These are phyloP conservation scores for Stercorarius parasiticus DNA, from an alignment of 2,113 vertebrate genomes.

Conservation along the genomic window DNA sequence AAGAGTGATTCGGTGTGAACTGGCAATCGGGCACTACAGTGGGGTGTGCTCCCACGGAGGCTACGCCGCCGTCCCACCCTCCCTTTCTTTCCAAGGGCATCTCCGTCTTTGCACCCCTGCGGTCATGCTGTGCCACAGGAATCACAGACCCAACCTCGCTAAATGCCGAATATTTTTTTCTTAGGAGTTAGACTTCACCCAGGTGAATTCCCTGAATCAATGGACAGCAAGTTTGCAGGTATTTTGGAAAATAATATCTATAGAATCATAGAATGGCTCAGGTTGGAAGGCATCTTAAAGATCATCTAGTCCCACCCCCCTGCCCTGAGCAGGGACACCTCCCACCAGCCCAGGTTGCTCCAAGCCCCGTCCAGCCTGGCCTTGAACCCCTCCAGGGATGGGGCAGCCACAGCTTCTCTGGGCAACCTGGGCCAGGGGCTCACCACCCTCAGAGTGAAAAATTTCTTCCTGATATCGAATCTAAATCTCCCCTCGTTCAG, in stretches of 20 bases:
- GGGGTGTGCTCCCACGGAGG: neutral
- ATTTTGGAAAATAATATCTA: neutral
- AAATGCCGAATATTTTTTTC: neutral
- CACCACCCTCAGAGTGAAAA: no score
- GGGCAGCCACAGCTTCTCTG: no score
- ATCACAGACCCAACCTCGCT: neutral
- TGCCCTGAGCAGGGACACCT: no score
- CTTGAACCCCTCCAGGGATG: no score
- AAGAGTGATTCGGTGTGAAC: neutral
- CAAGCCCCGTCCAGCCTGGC: no score
- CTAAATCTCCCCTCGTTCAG: no score
- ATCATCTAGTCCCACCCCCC: no score
- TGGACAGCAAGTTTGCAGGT: neutral
- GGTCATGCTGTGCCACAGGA: rapidly evolving
- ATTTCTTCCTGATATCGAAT: no score
- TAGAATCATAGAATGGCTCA: no score
- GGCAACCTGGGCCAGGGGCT: no score
- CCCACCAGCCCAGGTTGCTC: no score
- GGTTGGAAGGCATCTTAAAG: no score
- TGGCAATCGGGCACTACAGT: rapidly evolving
- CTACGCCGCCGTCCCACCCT: neutral
- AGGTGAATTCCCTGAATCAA: neutral
- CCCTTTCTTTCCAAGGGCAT: neutral
- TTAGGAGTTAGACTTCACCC: neutral
- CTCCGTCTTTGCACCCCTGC: neutral